Conservation (phyloP, 92 coral and sea anemone species). For the Phenganax marumi region DNA sequence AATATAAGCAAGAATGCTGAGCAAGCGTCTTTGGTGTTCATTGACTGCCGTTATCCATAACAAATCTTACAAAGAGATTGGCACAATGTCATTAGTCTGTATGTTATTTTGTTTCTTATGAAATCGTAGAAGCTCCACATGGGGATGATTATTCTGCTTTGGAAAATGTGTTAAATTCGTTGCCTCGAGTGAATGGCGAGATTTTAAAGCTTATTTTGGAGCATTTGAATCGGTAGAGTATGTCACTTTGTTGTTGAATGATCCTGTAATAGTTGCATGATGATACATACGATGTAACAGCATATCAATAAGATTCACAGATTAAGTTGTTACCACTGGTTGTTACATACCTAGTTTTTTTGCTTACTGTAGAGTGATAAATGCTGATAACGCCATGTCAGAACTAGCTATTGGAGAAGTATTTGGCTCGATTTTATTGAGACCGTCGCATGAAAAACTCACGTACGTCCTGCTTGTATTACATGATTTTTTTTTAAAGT, state of each 20-base stretch:
- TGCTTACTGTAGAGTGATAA: constrained; percentile 53
- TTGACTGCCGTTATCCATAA: not conserved
- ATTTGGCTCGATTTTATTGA: constrained; percentile 76
- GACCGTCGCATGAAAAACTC: constrained; percentile 65
- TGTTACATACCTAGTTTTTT: too few relatives aligned
- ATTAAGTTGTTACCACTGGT: not conserved
- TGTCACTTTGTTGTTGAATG: not conserved
- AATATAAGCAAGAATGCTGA: too few relatives aligned
- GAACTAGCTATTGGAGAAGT: constrained; percentile 53
- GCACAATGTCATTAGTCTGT: not conserved
- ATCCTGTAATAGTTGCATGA: not conserved
- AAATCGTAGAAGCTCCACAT: not conserved
- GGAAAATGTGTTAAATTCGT: not conserved
- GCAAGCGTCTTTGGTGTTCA: not conserved
- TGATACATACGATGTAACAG: too few relatives aligned
- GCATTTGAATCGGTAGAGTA: constrained; percentile 30
- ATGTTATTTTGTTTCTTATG: not conserved
- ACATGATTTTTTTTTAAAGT: not conserved
- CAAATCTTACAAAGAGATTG: not conserved
- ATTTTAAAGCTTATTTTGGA: constrained; percentile 17
- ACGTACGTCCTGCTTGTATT: constrained; percentile 57
- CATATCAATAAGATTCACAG: not conserved
- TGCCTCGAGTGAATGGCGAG: constrained; percentile 6
- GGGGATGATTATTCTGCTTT: not conserved
- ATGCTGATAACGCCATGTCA: constrained; percentile 65